phyloP scores from a whole-genome alignment of 1,140 invertebrate genomes.

The Akabosia matsudoensis region DNA sequence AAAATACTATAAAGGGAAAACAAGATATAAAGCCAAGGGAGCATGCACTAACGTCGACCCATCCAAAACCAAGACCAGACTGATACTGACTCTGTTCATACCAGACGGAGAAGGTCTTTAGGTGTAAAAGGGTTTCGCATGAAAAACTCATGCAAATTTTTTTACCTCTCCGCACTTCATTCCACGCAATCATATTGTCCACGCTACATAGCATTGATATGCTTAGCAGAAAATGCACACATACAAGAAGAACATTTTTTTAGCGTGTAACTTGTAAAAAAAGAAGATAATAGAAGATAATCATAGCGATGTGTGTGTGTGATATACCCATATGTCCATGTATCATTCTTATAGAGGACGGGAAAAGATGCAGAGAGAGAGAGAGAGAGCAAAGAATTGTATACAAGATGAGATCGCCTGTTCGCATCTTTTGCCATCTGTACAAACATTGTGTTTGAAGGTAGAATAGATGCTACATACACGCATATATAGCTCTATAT shows the following conservation, averaged over 20 bases:
- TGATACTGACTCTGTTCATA: conserved; percentile 13
- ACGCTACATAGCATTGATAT: neutral
- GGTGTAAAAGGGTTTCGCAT: conserved; percentile 9
- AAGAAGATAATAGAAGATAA: neutral
- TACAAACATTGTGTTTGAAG: too few species aligned
- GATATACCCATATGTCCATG: too few species aligned
- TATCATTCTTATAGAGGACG: neutral
- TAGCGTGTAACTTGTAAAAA: neutral
- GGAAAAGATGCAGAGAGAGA: too few species aligned
- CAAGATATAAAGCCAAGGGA: neutral
- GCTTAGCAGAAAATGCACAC: neutral
- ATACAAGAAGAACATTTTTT: neutral
- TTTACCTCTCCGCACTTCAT: conserved; percentile 21
- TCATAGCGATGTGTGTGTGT: too few species aligned
- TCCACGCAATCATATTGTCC: neutral
- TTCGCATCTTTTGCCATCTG: too few species aligned
- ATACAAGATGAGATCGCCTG: too few species aligned
- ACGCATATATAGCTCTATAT: too few species aligned
- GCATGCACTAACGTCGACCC: neutral
- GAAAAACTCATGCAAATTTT: conserved; percentile 16
- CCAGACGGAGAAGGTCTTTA: conserved; percentile 2
- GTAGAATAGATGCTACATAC: too few species aligned
- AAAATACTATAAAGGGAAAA: neutral
- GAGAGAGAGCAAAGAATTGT: too few species aligned
- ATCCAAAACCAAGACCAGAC: neutral